phyloP scores from a whole-genome alignment of 1,140 invertebrate genomes.

The Rhyzopertha dominica region DNA sequence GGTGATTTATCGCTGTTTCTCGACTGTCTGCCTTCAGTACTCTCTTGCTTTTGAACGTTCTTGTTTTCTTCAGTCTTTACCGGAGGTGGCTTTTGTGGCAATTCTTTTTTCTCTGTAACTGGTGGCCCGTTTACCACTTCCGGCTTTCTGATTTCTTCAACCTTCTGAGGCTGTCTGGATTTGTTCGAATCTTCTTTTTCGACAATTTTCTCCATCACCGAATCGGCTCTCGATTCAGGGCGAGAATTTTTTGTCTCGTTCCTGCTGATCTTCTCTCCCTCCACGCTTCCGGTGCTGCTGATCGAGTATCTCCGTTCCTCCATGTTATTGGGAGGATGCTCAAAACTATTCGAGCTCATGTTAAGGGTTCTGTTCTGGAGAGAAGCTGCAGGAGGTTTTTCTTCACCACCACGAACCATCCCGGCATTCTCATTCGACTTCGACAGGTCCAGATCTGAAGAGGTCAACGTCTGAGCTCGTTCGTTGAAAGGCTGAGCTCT shows the following conservation, averaged over 20 bases:
- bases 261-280: constrained; percentile 13
- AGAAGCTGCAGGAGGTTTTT: constrained; percentile 23
- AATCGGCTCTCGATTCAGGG: constrained; percentile 29
- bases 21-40: too few species aligned
- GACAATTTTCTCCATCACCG: constrained; percentile 31
- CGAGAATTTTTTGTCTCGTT: constrained; percentile 19
- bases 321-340: constrained; percentile 12
- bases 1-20: constrained; percentile 12
- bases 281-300: constrained; percentile 21
- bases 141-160: not conserved
- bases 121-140: constrained; percentile 1
- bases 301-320: constrained; percentile 17
- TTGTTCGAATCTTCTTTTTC: constrained; percentile 21
- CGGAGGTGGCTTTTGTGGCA: not conserved
- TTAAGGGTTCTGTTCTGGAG: constrained; percentile 24
- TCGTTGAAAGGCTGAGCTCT: constrained; percentile 18
- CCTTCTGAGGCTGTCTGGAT: not conserved
- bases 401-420: constrained; percentile 17
- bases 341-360: constrained; percentile 15
- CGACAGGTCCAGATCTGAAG: constrained; percentile 20
- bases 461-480: constrained; percentile 27
- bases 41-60: too few species aligned
- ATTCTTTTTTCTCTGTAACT: not conserved
- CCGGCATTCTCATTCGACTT: constrained; percentile 15
- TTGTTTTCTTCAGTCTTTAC: constrained; percentile 3